Percentiles rank a stretch among this genome's conserved stretches.
Evolutionary conservation across 2,113 vertebrate genomes (phyloP).

Genomic region (Isurus oxyrinchus): DNA sequence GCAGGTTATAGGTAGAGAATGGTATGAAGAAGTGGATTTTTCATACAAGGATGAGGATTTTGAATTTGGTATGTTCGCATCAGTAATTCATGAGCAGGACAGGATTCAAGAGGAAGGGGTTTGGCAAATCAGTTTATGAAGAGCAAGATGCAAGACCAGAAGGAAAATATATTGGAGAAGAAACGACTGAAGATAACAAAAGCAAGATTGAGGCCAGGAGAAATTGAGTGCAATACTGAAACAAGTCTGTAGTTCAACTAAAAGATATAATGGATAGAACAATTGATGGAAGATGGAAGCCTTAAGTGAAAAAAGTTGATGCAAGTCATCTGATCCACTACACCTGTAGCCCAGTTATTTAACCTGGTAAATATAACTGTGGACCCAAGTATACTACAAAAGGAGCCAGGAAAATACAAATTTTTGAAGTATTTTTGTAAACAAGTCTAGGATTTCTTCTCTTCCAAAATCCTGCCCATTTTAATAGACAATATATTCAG

Average conservation of each 20-base stretch:
- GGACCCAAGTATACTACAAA: not conserved
- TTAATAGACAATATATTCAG: not conserved
- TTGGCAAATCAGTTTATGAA: not conserved
- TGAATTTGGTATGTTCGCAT: not conserved
- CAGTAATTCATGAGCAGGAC: not conserved
- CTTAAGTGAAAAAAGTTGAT: not conserved
- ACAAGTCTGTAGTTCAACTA: not conserved
- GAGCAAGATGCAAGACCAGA: not conserved
- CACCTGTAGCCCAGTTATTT: not conserved
- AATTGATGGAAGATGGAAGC: not conserved
- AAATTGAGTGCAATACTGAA: constrained; percentile 57
- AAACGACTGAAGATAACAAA: not conserved
- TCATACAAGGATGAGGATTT: not conserved
- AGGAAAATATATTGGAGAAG: not conserved
- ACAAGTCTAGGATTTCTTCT: not conserved
- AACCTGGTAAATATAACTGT: not conserved
- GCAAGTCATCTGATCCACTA: not conserved
- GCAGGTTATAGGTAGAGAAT: not conserved
- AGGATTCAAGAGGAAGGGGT: not conserved
- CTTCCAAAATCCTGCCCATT: not conserved
- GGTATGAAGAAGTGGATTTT: not conserved
- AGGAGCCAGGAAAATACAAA: not conserved
- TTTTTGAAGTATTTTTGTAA: not conserved
- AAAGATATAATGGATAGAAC: not conserved
- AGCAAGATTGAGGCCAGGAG: not conserved